Conservation (phyloP, 2,888 invertebrate species). For the Stomorhina lunata region DNA sequence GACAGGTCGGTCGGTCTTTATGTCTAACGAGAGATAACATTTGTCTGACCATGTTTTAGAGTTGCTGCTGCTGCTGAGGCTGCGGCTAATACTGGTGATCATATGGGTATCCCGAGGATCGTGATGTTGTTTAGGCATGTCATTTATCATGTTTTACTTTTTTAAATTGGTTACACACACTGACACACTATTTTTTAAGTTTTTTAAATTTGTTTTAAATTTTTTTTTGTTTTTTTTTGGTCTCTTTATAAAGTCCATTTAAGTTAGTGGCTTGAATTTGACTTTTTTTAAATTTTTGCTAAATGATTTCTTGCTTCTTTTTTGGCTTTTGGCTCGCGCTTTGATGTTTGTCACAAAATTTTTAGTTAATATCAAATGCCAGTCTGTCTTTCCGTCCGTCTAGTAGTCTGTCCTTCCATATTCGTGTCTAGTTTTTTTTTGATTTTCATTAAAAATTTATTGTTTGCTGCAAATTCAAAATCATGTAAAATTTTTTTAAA, state of each 20-base stretch:
- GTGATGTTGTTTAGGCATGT: constrained; percentile 65
- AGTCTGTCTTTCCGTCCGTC: neutral
- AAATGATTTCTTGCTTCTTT: constrained; percentile 39
- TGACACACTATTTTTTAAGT: neutral
- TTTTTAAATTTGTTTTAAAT: neutral
- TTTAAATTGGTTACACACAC: constrained; percentile 55
- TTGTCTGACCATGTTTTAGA: constrained; percentile 32
- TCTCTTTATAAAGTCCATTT: neutral
- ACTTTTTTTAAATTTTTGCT: constrained; percentile 36
- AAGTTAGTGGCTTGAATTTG: constrained; percentile 34
- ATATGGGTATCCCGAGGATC: constrained; percentile 59
- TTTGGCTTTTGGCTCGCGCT: constrained; percentile 9
- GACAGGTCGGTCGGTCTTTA: constrained; percentile 51
- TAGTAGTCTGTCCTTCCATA: too few relatives aligned
- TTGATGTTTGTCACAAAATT: constrained; percentile 52
- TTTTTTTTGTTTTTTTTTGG: constrained; percentile 7
- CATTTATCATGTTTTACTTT: constrained; percentile 66
- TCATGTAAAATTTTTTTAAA: neutral
- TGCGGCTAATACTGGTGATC: constrained; percentile 27
- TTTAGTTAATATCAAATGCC: constrained; percentile 6
- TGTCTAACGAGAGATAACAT: constrained; percentile 49
- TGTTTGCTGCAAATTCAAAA: neutral
- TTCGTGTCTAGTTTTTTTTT: constrained; percentile 19
- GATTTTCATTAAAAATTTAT: neutral
- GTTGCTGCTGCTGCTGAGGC: too few relatives aligned